These are phyloP conservation scores for Chironomus tentans DNA, from an alignment of 2,888 invertebrate genomes.

Conservation along the genomic window DNA sequence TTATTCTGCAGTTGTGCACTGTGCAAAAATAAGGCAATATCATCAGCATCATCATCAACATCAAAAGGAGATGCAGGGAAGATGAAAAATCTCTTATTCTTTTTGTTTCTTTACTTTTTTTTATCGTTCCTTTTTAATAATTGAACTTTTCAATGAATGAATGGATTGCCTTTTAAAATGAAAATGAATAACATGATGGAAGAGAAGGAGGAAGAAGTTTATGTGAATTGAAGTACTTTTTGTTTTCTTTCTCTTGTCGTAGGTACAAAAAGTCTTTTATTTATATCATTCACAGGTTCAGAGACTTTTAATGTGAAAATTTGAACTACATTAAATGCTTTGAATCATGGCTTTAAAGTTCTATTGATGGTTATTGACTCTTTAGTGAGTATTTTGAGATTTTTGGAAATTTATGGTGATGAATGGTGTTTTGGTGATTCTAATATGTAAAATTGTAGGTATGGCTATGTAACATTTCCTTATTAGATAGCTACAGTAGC, in stretches of 20 bases:
- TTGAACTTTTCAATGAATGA: background rate
- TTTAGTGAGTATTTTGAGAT: too few relatives aligned
- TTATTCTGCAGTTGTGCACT: slow-evolving; percentile 20
- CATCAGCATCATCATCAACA: background rate
- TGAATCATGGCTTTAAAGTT: too few relatives aligned
- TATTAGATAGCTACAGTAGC: too few relatives aligned
- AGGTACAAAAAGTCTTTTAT: background rate
- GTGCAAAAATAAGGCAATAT: background rate
- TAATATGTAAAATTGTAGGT: too few relatives aligned
- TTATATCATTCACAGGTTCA: too few relatives aligned
- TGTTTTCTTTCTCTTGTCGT: background rate
- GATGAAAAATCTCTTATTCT: background rate
- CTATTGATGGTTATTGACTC: too few relatives aligned
- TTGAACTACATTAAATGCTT: too few relatives aligned
- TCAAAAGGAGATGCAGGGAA: background rate
- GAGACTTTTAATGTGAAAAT: too few relatives aligned
- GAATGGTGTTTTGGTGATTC: too few relatives aligned
- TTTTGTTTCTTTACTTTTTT: background rate
- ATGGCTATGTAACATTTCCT: too few relatives aligned
- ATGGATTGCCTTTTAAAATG: background rate
- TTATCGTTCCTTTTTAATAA: background rate
- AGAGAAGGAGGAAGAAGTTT: background rate
- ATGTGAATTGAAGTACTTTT: background rate
- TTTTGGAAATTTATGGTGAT: too few relatives aligned
- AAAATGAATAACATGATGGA: background rate